phyloP scores from a whole-genome alignment of 2,113 vertebrate species.

The Vimba vimba region DNA sequence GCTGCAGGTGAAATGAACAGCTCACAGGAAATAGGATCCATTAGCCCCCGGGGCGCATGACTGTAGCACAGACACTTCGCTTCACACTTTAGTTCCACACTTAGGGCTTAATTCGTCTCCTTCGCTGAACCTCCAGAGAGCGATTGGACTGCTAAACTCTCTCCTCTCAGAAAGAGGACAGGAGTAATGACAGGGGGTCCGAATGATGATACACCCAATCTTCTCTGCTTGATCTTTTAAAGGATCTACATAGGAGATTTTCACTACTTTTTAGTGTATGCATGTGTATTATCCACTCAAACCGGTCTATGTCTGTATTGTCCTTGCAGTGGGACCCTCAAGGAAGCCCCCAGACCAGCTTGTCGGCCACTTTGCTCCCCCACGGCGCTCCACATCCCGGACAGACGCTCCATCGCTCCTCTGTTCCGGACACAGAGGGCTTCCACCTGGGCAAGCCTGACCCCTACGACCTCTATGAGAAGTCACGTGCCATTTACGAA shows the following conservation, averaged over 20 bases:
- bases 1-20: slow-evolving; percentile 37
- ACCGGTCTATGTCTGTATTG: slow-evolving; percentile 8
- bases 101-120: slow-evolving; percentile 46
- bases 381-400: slow-evolving; percentile 88
- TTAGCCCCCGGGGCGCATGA: slow-evolving; percentile 40
- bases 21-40: slow-evolving; percentile 48
- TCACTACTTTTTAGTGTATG: background rate
- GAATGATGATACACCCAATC: background rate
- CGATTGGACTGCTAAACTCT: background rate
- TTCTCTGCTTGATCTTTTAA: background rate
- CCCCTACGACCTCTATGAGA: slow-evolving; percentile 98
- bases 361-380: slow-evolving; percentile 83
- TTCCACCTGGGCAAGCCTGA: slow-evolving; percentile 96
- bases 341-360: slow-evolving; percentile 91
- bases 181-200: slow-evolving; percentile 13
- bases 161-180: background rate
- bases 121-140: slow-evolving; percentile 22
- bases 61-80: slow-evolving; percentile 38
- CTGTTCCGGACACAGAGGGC: slow-evolving; percentile 92
- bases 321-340: slow-evolving; percentile 88
- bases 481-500: slow-evolving; percentile 98
- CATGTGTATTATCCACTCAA: background rate
- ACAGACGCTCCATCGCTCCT: slow-evolving; percentile 86
- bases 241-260: background rate
- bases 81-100: slow-evolving; percentile 40